These are phyloP conservation scores for Leptinotarsa haldemani DNA, from an alignment of 2,888 invertebrate genomes.

Conservation along the genomic window DNA sequence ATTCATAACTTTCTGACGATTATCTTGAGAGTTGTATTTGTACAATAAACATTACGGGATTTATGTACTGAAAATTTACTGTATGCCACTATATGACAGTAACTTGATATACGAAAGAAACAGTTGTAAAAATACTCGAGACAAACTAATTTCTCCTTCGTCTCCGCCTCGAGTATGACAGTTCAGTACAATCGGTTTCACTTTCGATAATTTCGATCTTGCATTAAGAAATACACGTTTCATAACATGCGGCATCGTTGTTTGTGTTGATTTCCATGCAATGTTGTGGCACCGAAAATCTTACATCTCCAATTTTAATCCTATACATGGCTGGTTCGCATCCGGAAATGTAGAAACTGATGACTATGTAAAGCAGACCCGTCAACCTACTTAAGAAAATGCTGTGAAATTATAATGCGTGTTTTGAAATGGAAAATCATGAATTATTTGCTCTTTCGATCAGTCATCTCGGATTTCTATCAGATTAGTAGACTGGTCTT, in stretches of 20 bases:
- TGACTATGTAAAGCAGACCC: slow-evolving; percentile 12
- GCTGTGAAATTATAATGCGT: slow-evolving; percentile 11
- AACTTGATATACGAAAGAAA: neutral
- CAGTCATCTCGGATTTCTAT: neutral
- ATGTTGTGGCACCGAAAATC: neutral
- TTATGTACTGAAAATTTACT: too few species aligned
- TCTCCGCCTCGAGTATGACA: neutral
- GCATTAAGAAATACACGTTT: slow-evolving; percentile 8
- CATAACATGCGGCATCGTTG: slow-evolving; percentile 1
- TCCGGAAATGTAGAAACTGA: slow-evolving; percentile 20
- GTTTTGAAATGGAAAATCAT: slow-evolving; percentile 12
- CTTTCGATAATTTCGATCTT: slow-evolving; percentile 17
- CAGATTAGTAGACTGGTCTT: neutral
- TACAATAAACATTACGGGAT: too few species aligned
- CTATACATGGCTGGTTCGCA: neutral
- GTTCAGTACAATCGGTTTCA: slow-evolving; percentile 10
- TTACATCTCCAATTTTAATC: neutral
- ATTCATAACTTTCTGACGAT: too few species aligned
- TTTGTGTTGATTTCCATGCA: neutral
- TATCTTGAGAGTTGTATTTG: too few species aligned
- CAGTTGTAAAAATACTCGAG: neutral
- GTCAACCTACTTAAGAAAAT: slow-evolving; percentile 13
- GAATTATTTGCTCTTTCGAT: slow-evolving; percentile 2
- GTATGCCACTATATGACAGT: too few species aligned
- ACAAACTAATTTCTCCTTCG: slow-evolving; percentile 1